Base-by-base conservation (phyloP, 2,113 vertebrate genomes). In the Nestor notabilis region DNA sequence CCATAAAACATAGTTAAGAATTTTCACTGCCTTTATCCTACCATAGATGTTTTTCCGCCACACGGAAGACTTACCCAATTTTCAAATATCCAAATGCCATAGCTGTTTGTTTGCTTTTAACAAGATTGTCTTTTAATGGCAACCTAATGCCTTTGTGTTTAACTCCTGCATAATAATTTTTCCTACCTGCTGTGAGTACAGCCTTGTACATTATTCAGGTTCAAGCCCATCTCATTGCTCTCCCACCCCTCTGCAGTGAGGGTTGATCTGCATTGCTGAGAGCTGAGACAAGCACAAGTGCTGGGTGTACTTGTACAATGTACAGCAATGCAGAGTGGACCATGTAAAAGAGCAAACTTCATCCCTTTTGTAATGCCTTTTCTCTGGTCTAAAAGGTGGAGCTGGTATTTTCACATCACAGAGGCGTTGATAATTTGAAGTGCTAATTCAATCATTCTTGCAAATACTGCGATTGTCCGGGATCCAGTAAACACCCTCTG, bases 391-490 rank as follows among this genome's bases (percentile, higher is more conserved):
- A 14, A 87, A 83, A 66, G 41, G 46, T 91, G 53, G 92, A 72
- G 74, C n/a, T 46, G 72, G 39, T 91, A 79, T 80, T 86, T 84
- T 72, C 78, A 53, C 63, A 16, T 80, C 13, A 11, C n/a, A 65
- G 74, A 79, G 28, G 77, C 2, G 0, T 10, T 77, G 81, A 85
- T 93, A 83, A 93, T 89, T 85, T 93, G 81, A 94, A 95, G 66
- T 58, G 83, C 79, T 92, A 91, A 94, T 96, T 91, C 89, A 84
- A 85, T 77, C 29, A 28, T 79, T 90, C 88, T 89, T 89, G 66
- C 61, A 87, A 87, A 82, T 82, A 16, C 47, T 68, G 68, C 69
- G 69, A 25, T 89, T 65, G 89, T 85, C 41, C 2, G 5, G 50
- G 70, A 77, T 69, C n/a, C 69, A 79, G 91, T 71, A 95, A 94